These are phyloP conservation scores for Sarcophaga bullata DNA, from an alignment of 1,140 invertebrate genomes.

Conservation along the genomic window DNA sequence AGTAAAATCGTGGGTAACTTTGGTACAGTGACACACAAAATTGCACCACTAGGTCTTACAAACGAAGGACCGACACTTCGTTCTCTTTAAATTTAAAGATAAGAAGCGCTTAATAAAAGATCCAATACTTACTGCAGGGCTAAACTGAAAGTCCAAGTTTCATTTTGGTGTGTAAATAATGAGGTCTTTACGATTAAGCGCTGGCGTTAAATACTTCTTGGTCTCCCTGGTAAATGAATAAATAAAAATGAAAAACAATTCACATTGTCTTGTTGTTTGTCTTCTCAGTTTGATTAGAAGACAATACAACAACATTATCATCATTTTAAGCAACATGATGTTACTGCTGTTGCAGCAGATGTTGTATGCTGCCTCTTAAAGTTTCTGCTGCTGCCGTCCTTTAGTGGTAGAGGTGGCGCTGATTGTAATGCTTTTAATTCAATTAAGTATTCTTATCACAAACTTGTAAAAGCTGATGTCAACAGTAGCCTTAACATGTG, in stretches of 20 bases:
- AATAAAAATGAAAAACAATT: neutral
- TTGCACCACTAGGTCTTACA: too few species aligned
- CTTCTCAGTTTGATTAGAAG: neutral
- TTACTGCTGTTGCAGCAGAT: neutral
- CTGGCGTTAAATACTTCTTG: neutral
- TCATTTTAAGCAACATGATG: neutral
- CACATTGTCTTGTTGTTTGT: neutral
- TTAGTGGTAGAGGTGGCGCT: neutral
- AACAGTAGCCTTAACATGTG: constrained; percentile 23
- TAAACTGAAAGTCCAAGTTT: neutral
- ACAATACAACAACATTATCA: neutral
- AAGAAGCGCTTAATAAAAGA: neutral
- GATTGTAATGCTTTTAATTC: constrained; percentile 2
- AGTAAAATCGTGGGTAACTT: too few species aligned
- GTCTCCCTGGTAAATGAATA: neutral
- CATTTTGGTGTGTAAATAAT: neutral
- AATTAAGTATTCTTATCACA: constrained; percentile 25
- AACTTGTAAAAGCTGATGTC: constrained; percentile 6
- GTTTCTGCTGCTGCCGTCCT: neutral
- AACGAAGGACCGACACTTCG: too few species aligned
- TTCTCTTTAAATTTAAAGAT: too few species aligned
- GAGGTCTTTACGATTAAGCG: neutral
- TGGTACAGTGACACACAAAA: too few species aligned
- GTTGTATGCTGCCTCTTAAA: neutral
- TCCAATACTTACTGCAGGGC: neutral